Percentiles rank a stretch among this genome's conserved stretches.
Evolutionary conservation across 2,888 invertebrate genomes (phyloP).

Genomic region (Cantharis lateralis): DNA sequence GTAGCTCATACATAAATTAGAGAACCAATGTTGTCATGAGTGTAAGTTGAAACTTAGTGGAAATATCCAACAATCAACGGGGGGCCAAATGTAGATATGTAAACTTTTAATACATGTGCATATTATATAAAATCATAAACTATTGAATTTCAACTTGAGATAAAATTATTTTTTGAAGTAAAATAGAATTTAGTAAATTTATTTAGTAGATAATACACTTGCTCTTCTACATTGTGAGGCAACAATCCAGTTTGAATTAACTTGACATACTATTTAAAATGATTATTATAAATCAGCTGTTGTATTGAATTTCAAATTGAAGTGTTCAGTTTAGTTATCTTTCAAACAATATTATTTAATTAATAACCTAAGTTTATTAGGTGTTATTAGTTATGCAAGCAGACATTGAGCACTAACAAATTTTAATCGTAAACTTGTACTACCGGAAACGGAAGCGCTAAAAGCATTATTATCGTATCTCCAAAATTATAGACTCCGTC

Average conservation of each 20-base stretch:
- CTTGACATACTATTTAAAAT: background rate
- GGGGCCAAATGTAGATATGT: slow-evolving; percentile 43
- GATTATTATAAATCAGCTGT: background rate
- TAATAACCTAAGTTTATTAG: background rate
- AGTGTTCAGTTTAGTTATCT: background rate
- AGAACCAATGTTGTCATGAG: slow-evolving; percentile 43
- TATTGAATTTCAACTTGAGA: background rate
- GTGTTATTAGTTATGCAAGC: slow-evolving; percentile 4
- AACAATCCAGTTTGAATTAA: background rate
- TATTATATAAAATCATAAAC: slow-evolving; percentile 9
- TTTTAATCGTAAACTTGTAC: slow-evolving; percentile 6
- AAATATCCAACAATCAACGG: slow-evolving; percentile 42
- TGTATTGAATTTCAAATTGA: background rate
- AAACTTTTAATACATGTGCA: slow-evolving; percentile 44
- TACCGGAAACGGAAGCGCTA: slow-evolving; percentile 19
- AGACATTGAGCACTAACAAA: background rate
- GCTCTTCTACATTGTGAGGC: background rate
- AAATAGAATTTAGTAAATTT: background rate
- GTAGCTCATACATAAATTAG: slow-evolving; percentile 42
- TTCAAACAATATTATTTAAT: background rate
- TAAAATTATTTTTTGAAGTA: background rate
- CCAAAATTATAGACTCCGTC: slow-evolving; percentile 11
- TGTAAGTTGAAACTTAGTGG: slow-evolving; percentile 48
- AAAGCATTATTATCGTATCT: slow-evolving; percentile 11
- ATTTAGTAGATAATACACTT: background rate